phyloP scores from a whole-genome alignment of 1,140 invertebrate genomes.

The Grapholita molesta region DNA sequence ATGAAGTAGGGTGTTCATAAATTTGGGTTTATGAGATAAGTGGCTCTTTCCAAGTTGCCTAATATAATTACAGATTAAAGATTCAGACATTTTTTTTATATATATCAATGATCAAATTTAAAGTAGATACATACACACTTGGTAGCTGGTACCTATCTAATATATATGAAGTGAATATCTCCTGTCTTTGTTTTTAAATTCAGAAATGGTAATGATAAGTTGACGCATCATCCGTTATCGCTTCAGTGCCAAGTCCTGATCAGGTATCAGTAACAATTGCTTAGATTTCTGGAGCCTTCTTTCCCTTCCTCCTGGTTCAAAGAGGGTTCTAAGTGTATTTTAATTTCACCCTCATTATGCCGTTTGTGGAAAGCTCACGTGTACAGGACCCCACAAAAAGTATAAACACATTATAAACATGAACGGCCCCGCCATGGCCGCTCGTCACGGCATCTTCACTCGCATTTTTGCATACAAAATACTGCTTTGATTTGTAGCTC shows the following conservation, averaged over 20 bases:
- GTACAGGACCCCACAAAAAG: conserved; percentile 45
- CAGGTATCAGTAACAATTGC: too few relatives aligned
- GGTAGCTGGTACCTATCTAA: too few relatives aligned
- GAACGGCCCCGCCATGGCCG: conserved; percentile 50
- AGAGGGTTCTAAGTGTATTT: conserved; percentile 5
- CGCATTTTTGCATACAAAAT: conserved; percentile 73
- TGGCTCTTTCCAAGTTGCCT: conserved; percentile 48
- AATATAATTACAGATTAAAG: conserved; percentile 29
- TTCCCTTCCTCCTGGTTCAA: neutral
- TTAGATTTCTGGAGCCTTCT: too few relatives aligned
- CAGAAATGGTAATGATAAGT: too few relatives aligned
- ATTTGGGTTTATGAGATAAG: conserved; percentile 64
- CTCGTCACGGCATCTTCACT: conserved; percentile 63
- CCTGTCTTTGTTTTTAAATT: too few relatives aligned
- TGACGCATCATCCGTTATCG: too few relatives aligned
- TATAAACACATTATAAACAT: conserved; percentile 58
- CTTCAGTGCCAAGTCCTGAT: too few relatives aligned
- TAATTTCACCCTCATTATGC: conserved; percentile 40
- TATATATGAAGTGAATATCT: too few relatives aligned
- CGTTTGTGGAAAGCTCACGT: conserved; percentile 41
- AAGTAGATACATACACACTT: too few relatives aligned
- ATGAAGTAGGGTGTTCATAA: conserved; percentile 64
- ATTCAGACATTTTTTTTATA: conserved; percentile 12
- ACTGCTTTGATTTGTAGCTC: conserved; percentile 55
- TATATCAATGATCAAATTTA: conserved; percentile 16